Base-by-base conservation (phyloP, 2,113 vertebrate genomes). In the Syrmaticus mikado region DNA sequence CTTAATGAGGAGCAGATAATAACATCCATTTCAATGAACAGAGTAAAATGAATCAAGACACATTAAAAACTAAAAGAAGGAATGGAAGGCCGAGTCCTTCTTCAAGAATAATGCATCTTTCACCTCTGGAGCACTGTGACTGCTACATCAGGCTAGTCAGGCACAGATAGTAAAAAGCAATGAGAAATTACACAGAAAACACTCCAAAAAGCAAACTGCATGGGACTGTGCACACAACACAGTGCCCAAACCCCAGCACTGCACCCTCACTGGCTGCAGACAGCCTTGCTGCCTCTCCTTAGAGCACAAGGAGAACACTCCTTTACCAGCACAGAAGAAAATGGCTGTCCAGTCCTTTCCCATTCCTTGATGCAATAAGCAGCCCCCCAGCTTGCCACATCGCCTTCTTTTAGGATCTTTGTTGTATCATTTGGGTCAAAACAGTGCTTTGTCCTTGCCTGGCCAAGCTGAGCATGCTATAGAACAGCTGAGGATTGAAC, bases 321-420 rank as follows among this genome's bases (percentile, higher is more conserved):
- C 14, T 41, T 38, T 46, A n/a, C 36, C 34, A 48, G 40, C 64
- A 40, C 30, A 36, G 66, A 45, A 45, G 20, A 27, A 57, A 55
- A 70, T 8, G 5, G 25, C 4, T 70, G 22, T 32, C 12, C 14
- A 38, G 12, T 9, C 32, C 32, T 13, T 43, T 5, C 21, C 10
- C 5, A 3, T 16, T 14, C 41, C 38, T 43, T 52, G 2, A 36
- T 4, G 32, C 24, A 32, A 64, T 36, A 80, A 30, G 32, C 58
- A 32, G 22, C 32, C 40, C 3, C 1, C 4, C 22, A 40, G 10
- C 22, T 68, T 6, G 11, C 0, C 0, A 12, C 10, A 6, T 2
- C 27, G 19, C 18, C 12, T 6, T 60, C 41, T 14, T 13, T 38
- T 10, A 40, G 45, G n/a, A 14, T 10, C 28, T 71, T 21, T 8